These are phyloP conservation scores for Drosophila mojavensis DNA, from an alignment of 1,140 invertebrate species.

Conservation along the genomic window DNA sequence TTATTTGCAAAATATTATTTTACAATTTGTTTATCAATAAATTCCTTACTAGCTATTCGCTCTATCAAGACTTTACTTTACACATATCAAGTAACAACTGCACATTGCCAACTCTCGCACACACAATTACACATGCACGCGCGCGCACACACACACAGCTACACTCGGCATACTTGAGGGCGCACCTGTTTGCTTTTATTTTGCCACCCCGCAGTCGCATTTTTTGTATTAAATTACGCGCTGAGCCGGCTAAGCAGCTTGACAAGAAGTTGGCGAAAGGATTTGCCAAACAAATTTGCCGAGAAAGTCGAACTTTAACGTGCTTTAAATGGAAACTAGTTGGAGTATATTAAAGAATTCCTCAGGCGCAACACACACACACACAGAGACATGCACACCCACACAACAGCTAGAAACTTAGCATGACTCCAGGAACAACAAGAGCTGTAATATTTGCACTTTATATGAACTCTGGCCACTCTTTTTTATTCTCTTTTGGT, in stretches of 20 bases:
- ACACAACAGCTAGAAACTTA: conserved; percentile 13
- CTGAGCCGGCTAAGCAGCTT: conserved; percentile 73
- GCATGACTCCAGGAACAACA: conserved; percentile 20
- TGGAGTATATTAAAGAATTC: conserved; percentile 46
- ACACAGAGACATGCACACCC: conserved; percentile 1
- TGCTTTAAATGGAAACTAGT: conserved; percentile 12
- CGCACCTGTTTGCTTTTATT: conserved; percentile 68
- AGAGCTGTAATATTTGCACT: conserved; percentile 33
- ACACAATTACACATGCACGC: conserved; percentile 35
- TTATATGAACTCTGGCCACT: conserved; percentile 16
- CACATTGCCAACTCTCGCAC: conserved; percentile 44
- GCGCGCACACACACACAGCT: conserved; percentile 23
- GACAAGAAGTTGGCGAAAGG: conserved; percentile 22
- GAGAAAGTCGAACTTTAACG: conserved; percentile 16
- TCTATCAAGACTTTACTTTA: not conserved
- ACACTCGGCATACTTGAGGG: conserved; percentile 58
- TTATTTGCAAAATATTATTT: too few relatives aligned
- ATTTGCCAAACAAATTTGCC: conserved; percentile 7
- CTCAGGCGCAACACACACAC: conserved; percentile 16
- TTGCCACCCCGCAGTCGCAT: conserved; percentile 6
- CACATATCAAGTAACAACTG: conserved; percentile 55
- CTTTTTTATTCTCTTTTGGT: conserved; percentile 4
- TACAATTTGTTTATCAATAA: not conserved
- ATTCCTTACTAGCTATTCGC: not conserved
- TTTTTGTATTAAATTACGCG: conserved; percentile 74